Conservation (phyloP, 2,888 invertebrate species). For the Lissocephala sabroskyi region DNA sequence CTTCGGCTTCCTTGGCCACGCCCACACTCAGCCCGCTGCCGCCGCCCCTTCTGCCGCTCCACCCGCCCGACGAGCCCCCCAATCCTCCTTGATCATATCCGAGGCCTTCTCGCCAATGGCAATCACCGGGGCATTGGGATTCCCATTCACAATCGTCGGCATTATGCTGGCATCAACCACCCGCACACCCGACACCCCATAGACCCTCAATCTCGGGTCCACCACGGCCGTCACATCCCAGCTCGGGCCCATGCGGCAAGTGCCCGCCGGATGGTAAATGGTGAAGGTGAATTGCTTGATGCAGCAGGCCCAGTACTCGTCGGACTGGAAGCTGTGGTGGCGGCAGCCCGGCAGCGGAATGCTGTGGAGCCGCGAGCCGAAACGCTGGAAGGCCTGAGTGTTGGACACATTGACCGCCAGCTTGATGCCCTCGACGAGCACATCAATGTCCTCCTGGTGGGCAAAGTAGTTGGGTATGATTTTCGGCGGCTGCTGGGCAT, state of each 20-base stretch:
- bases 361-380: constrained; percentile 84
- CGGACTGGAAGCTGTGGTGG: constrained; percentile 80
- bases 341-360: constrained; percentile 89
- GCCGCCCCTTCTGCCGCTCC: constrained; percentile 1
- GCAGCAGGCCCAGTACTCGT: constrained; percentile 91
- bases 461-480: constrained; percentile 95
- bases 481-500: constrained; percentile 87
- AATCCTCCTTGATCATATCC: constrained; percentile 91
- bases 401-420: constrained; percentile 86
- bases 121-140: constrained; percentile 90
- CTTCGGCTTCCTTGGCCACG: too few relatives aligned
- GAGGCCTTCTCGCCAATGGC: constrained; percentile 94
- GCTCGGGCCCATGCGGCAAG: constrained; percentile 89
- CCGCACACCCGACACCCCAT: constrained; percentile 83
- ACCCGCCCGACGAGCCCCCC: constrained; percentile 73
- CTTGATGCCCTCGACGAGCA: constrained; percentile 87
- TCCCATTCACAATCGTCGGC: constrained; percentile 91
- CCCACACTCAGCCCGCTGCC: too few relatives aligned
- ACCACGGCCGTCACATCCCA: constrained; percentile 85
- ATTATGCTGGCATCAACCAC: constrained; percentile 91
- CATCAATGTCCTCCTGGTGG: constrained; percentile 84
- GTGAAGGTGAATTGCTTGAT: constrained; percentile 86
- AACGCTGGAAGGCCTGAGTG: constrained; percentile 85
- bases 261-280: constrained; percentile 89
- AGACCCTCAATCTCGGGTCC: constrained; percentile 83